Conservation (phyloP, 37 sponge, comb jelly and placozoan genomes). For the Mnemiopsis leidyi region DNA sequence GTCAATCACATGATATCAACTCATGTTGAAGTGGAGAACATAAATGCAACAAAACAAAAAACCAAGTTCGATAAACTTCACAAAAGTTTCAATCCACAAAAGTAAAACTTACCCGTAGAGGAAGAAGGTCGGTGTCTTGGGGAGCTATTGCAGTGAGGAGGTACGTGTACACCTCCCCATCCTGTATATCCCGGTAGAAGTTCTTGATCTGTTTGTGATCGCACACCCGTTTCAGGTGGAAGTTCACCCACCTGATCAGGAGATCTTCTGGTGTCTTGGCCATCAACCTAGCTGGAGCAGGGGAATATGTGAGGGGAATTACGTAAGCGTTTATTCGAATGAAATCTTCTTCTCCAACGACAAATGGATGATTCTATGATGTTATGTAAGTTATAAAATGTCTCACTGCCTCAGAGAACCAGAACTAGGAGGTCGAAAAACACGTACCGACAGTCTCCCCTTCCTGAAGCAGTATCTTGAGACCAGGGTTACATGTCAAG, state of each 20-base stretch:
- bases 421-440: no score
- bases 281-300: slow-evolving; percentile 24
- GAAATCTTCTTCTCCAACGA: no score
- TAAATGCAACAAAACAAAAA: no score
- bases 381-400: no score
- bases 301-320: no score
- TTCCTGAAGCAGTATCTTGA: background rate
- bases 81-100: no score
- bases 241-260: slow-evolving; percentile 58
- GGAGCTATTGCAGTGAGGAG: slow-evolving; percentile 44
- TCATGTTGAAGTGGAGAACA: no score
- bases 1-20: no score
- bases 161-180: slow-evolving; percentile 29
- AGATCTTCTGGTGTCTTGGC: slow-evolving; percentile 64
- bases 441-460: slow-evolving; percentile 10
- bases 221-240: slow-evolving; percentile 41
- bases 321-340: no score
- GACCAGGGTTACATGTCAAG: background rate
- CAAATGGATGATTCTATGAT: no score
- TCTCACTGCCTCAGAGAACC: no score
- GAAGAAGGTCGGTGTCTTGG: slow-evolving; percentile 60
- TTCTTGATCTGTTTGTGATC: slow-evolving; percentile 24
- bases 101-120: background rate
- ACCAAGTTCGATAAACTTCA: no score
- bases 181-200: slow-evolving; percentile 59